Conservation (phyloP, 1,140 invertebrate genomes). For the Lasaia peninsularis region DNA sequence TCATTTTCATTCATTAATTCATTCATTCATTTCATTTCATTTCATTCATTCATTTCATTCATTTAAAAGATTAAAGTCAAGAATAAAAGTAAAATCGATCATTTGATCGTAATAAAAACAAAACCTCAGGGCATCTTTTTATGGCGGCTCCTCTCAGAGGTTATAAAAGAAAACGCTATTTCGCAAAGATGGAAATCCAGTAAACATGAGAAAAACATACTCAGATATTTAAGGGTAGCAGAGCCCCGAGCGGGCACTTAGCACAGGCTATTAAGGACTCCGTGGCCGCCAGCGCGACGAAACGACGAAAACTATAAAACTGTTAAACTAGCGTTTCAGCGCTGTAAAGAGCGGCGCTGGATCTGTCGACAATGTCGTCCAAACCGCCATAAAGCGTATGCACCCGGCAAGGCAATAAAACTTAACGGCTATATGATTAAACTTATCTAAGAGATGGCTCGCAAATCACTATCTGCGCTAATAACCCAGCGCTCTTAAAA, state of each 20-base stretch:
- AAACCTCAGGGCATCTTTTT: conserved; percentile 18
- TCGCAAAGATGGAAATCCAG: conserved; percentile 72
- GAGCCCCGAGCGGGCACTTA: conserved; percentile 70
- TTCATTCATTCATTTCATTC: too few species aligned
- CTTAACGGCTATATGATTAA: conserved; percentile 75
- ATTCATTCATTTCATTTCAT: too few species aligned
- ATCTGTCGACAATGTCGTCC: conserved; percentile 75
- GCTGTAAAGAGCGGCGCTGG: conserved; percentile 72
- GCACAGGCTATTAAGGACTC: conserved; percentile 66
- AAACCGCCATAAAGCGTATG: conserved; percentile 71
- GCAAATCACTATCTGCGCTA: conserved; percentile 59
- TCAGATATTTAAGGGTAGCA: conserved; percentile 57
- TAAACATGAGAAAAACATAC: conserved; percentile 58
- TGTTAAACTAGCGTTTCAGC: conserved; percentile 75
- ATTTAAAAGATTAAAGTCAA: conserved; percentile 17
- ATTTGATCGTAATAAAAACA: conserved; percentile 2
- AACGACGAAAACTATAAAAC: conserved; percentile 76
- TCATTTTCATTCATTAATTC: too few species aligned
- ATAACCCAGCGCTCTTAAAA: conserved; percentile 39
- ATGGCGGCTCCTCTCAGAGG: conserved; percentile 19
- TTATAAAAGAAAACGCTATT: conserved; percentile 48
- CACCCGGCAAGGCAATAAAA: conserved; percentile 64
- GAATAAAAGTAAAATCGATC: background rate
- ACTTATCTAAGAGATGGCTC: conserved; percentile 56
- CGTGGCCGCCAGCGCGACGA: conserved; percentile 63